Conservation (phyloP, 37 sponge, comb jelly and placozoan species). For the Eunapius fragilis region DNA sequence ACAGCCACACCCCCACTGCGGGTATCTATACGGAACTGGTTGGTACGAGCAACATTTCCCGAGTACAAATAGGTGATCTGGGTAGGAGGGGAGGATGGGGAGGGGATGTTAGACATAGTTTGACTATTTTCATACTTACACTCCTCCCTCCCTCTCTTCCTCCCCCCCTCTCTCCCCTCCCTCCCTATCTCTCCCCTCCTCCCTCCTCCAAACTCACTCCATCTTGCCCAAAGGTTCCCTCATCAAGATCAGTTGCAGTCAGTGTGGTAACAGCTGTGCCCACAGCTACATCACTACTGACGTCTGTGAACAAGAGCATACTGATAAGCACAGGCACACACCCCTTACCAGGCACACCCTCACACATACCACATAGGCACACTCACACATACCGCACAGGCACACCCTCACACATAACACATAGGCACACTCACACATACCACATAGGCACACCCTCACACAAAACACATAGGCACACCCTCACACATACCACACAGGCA, state of each 20-base stretch:
- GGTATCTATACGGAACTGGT: constrained; percentile 18
- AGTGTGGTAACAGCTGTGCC: constrained; percentile 28
- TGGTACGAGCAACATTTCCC: background rate
- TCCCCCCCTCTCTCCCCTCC: background rate
- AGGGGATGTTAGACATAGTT: background rate
- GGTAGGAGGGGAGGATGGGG: background rate
- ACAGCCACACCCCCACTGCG: constrained; percentile 9
- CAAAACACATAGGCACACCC: background rate
- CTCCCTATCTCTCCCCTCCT: background rate
- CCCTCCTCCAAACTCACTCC: background rate
- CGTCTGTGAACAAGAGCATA: constrained; percentile 30
- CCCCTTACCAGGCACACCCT: background rate
- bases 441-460: background rate
- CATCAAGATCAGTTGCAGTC: constrained; percentile 44
- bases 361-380: background rate
- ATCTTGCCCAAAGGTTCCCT: constrained; percentile 12
- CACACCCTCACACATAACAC: background rate
- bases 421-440: background rate
- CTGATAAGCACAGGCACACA: background rate
- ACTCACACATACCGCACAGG: background rate
- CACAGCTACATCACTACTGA: constrained; percentile 20
- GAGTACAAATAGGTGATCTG: constrained; percentile 14
- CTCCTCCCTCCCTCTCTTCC: background rate
- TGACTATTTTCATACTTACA: background rate
- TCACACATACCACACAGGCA: background rate